Base-by-base conservation (phyloP, 2,797 vertebrate species). In the Okamejei kenojei region DNA sequence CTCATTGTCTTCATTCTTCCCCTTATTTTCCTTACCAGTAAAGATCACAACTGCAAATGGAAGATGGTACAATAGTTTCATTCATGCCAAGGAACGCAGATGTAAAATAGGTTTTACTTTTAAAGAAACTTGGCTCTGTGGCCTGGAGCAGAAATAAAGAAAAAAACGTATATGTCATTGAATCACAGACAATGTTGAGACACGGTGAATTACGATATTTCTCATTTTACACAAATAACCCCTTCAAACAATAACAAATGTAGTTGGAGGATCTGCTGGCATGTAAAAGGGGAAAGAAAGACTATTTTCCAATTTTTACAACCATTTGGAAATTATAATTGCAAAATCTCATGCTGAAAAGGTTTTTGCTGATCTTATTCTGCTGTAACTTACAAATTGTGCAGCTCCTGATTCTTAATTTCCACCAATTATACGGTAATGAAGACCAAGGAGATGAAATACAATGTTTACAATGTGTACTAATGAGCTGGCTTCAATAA, bases 361-460 rank as follows among this genome's bases (percentile, higher is more conserved):
- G n/a, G 26, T 74, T 92, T 92, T 29, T 29, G 6, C 68, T 71
- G 26, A 29, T 76, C 5, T 76, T 76, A 76, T 29, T 92, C 45
- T n/a, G 35, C 45, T 76, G 68, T 35, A 13, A 38, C 29, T 71
- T 92, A 88, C 61, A 68, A 88, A 68, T n/a, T 68, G 17, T 17
- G 10, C 84, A 35, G 38, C 17, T 73, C 54, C 71, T 74, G 38
- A 76, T 92, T 92, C 90, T 26, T 45, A 45, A 90, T 90, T 90
- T 90, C 86, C 86, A 90, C 21, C 8, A 90, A 21, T 90, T 90
- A 90, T 90, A 35, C 32, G 71, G 86, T 65, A 90, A 91, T 45
- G 90, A 45, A 91, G 90, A 91, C 90, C 21, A 2, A 65, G 71
- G 90, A 91, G 38, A 91, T 54, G 38, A 91, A 91, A 91, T 73